phyloP scores from a whole-genome alignment of 2,113 vertebrate genomes.

The Eclectus roratus region DNA sequence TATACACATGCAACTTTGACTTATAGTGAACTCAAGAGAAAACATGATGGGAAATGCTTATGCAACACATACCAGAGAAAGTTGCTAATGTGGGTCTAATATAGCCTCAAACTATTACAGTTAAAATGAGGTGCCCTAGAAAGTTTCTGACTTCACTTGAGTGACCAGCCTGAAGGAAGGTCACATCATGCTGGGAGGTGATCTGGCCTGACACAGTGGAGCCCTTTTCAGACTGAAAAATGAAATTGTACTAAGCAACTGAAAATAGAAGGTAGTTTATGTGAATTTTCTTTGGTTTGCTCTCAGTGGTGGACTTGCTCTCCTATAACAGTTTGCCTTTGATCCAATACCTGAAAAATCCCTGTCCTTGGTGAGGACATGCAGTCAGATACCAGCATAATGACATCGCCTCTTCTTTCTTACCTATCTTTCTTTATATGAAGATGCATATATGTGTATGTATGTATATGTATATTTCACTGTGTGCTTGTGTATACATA shows the following conservation, averaged over 20 bases:
- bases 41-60: neutral
- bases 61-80: neutral
- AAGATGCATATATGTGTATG: neutral
- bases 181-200: constrained; percentile 28
- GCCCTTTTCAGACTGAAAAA: constrained; percentile 13
- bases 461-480: neutral
- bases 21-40: neutral
- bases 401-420: neutral
- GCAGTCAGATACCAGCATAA: neutral
- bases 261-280: neutral
- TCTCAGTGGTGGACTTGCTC: neutral
- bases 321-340: neutral
- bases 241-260: neutral
- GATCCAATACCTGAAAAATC: neutral
- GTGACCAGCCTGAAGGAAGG: constrained; percentile 50
- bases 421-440: neutral
- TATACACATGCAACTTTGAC: neutral
- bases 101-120: neutral
- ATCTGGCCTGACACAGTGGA: neutral
- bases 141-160: constrained; percentile 41
- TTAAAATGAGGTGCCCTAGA: constrained; percentile 2
- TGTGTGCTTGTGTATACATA: neutral
- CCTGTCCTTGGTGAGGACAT: neutral
- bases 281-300: neutral
- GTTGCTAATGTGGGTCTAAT: neutral